These are phyloP conservation scores for Drosophila ercepeae DNA, from an alignment of 1,140 invertebrate genomes.

Conservation along the genomic window DNA sequence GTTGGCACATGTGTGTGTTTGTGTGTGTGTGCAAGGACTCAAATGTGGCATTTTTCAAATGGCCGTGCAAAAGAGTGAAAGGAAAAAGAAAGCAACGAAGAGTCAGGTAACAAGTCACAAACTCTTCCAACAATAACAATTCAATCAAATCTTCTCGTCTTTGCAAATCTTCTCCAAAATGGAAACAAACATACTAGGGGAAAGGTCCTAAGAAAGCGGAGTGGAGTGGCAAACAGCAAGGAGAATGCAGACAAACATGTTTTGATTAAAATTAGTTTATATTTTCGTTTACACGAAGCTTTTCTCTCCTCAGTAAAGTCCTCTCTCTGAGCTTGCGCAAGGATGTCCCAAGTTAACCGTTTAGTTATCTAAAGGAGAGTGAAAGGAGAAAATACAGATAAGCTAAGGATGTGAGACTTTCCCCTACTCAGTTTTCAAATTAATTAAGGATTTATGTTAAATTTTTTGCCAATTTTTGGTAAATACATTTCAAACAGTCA, in stretches of 20 bases:
- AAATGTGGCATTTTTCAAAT: too few species aligned
- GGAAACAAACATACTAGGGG: constrained; percentile 42
- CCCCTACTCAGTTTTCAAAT: not conserved
- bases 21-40: too few species aligned
- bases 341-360: constrained; percentile 57
- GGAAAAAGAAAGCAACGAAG: too few species aligned
- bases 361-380: constrained; percentile 29
- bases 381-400: not conserved
- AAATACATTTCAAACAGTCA: too few species aligned
- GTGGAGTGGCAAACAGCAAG: not conserved
- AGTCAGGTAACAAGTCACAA: constrained; percentile 30
- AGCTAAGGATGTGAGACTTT: not conserved
- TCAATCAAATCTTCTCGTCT: constrained; percentile 73
- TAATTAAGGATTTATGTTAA: too few species aligned
- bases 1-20: too few species aligned
- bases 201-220: too few species aligned
- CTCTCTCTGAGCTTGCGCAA: constrained; percentile 47
- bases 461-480: too few species aligned
- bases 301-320: not conserved
- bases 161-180: constrained; percentile 67
- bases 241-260: constrained; percentile 33
- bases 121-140: constrained; percentile 76
- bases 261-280: constrained; percentile 62
- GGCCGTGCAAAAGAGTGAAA: constrained; percentile 13
- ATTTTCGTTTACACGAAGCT: constrained; percentile 11